phyloP scores from a whole-genome alignment of 2,113 vertebrate species.

The Sprattus sprattus region DNA sequence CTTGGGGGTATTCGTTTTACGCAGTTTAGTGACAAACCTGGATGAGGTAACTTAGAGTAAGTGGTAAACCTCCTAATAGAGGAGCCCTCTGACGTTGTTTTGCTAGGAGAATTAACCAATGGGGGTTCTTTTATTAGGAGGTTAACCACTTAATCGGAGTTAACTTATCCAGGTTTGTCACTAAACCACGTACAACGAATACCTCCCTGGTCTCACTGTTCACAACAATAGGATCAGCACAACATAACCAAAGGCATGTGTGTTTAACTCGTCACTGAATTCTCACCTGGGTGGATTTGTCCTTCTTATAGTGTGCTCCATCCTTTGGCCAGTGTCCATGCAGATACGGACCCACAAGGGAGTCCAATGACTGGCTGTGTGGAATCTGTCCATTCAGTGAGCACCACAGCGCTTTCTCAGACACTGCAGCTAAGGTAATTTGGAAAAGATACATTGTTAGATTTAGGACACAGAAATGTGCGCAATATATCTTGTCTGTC shows the following conservation, averaged over 20 bases:
- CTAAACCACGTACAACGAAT: too few species aligned
- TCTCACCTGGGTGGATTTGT: conserved; percentile 89
- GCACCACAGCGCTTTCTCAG: neutral
- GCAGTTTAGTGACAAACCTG: too few species aligned
- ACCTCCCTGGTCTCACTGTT: too few species aligned
- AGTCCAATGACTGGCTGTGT: conserved; percentile 81
- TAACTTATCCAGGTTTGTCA: too few species aligned
- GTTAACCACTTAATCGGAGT: too few species aligned
- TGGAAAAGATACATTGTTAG: neutral
- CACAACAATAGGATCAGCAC: too few species aligned
- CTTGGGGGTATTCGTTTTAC: too few species aligned
- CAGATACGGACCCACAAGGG: conserved; percentile 83
- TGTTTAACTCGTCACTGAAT: neutral
- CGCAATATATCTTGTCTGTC: neutral
- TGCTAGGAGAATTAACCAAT: too few species aligned
- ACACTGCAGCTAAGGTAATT: neutral
- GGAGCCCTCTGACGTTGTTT: too few species aligned
- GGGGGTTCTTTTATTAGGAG: too few species aligned
- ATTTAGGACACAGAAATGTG: neutral
- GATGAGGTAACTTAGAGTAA: too few species aligned
- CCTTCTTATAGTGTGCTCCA: conserved; percentile 62
- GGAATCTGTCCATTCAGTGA: conserved; percentile 55
- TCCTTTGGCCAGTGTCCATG: conserved; percentile 89
- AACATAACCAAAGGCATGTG: neutral
- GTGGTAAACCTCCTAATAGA: too few species aligned